Base-by-base conservation (phyloP, 2,797 vertebrate genomes). In the Emys orbicularis region DNA sequence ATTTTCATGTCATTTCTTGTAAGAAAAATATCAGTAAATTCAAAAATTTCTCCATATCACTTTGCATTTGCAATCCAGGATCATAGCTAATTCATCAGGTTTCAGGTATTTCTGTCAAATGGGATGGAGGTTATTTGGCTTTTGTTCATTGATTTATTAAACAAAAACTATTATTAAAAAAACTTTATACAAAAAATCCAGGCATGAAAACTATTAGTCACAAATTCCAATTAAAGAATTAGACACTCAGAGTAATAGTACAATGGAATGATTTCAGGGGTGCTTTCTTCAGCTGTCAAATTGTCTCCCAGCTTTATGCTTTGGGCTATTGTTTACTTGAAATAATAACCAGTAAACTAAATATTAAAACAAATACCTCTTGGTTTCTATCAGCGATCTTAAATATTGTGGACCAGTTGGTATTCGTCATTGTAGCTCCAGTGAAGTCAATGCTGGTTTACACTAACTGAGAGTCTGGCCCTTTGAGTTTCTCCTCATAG, bases 51-150 rank as follows among this genome's bases (percentile, higher is more conserved):
- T 25, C 49, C 72, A 47, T 76, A 47, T 76, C 72, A 15, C 41
- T 59, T 37, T 12, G 2, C 79, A 88, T 61, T 89, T 93, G 82
- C 6, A 47, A 0, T 87, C 56, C 52, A 15, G 37, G 4, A 21
- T 92, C 37, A 31, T 88, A 57, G 79, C 4, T 12, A 90, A 65
- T 13, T 84, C 87, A 44, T 0, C 0, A 44, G 53, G 10, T 10
- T 92, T 41, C 37, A 82, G 16, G 11, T 84, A 34, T 16, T 91
- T 25, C 29, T 81, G 16, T 90, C 25, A 53, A 88, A 54, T 2
- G 61, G 29, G 11, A 59, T 44, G 8, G 8, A 41, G 81, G 79
- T 9, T 76, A n/a, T 87, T 4, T 86, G 5, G 1, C 12, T 87
- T 84, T 8, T 44, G 44, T 12, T 77, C 8, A 49, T 44, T 47